Evolutionary conservation across 2,888 invertebrate species (phyloP).

Genomic region (Xylota segnis): DNA sequence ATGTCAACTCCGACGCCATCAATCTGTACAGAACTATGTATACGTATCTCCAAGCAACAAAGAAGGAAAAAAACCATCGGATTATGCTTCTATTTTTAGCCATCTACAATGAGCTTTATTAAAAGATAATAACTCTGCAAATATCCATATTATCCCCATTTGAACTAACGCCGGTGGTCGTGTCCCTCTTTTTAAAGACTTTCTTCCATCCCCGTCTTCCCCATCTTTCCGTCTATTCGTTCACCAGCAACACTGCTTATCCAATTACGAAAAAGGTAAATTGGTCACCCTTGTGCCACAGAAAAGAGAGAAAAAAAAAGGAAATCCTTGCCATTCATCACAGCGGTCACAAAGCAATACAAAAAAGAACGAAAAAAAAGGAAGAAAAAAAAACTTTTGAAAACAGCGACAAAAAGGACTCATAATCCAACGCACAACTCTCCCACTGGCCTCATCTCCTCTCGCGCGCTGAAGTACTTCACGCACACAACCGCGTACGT

Average conservation of each 20-base stretch:
- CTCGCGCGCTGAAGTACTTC: slow-evolving; percentile 32
- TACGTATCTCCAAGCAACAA: no score
- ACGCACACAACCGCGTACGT: slow-evolving; percentile 39
- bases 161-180: slow-evolving; percentile 16
- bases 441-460: slow-evolving; percentile 8
- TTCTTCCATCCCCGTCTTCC: background rate
- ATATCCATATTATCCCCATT: slow-evolving; percentile 58
- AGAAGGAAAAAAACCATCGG: background rate
- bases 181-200: slow-evolving; percentile 1
- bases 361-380: slow-evolving; percentile 2
- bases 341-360: slow-evolving; percentile 55
- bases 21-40: background rate
- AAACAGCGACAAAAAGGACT: slow-evolving; percentile 64
- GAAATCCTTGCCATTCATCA: slow-evolving; percentile 62
- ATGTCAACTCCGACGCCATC: background rate
- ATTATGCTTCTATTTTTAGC: slow-evolving; percentile 20
- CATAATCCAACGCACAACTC: slow-evolving; percentile 64
- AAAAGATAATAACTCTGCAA: slow-evolving; percentile 58
- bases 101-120: slow-evolving; percentile 44
- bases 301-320: background rate
- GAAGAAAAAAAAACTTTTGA: slow-evolving; percentile 14
- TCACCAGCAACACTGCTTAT: slow-evolving; percentile 43
- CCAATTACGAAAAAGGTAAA: slow-evolving; percentile 72
- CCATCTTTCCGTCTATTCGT: no score
- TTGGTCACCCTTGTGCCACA: slow-evolving; percentile 61